Evolutionary conservation across 2,888 invertebrate genomes (phyloP).

Genomic region (Sycophila texana): DNA sequence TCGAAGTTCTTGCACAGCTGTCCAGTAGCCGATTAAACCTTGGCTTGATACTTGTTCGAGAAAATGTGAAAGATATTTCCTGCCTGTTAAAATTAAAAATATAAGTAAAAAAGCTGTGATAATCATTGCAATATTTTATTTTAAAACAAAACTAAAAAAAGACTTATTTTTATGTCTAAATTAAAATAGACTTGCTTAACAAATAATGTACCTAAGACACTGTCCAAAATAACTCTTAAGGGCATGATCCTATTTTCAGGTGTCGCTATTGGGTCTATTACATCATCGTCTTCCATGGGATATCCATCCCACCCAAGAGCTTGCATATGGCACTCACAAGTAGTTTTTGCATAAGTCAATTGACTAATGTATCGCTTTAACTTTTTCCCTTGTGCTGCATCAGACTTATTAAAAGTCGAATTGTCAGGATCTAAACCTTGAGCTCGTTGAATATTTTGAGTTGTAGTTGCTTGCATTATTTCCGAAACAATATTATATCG

Average conservation of each 20-base stretch:
- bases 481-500: slow-evolving; percentile 92
- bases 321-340: slow-evolving; percentile 86
- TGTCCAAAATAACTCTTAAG: slow-evolving; percentile 85
- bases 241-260: slow-evolving; percentile 78
- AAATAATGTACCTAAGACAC: slow-evolving; percentile 77
- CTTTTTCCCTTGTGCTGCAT: slow-evolving; percentile 87
- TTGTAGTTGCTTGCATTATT: slow-evolving; percentile 94
- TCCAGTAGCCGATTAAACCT: slow-evolving; percentile 91
- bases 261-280: slow-evolving; percentile 64
- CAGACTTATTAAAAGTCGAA: slow-evolving; percentile 82
- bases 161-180: background rate
- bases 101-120: background rate
- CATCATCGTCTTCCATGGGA: slow-evolving; percentile 71
- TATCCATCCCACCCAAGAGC: slow-evolving; percentile 86
- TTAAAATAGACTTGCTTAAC: background rate
- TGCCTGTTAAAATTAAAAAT: slow-evolving; percentile 74
- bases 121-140: background rate
- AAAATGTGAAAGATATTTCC: slow-evolving; percentile 88
- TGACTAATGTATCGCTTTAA: slow-evolving; percentile 90
- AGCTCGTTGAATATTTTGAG: slow-evolving; percentile 91
- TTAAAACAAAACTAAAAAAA: background rate
- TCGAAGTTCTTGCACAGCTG: slow-evolving; percentile 89
- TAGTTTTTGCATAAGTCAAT: slow-evolving; percentile 86
- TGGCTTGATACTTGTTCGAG: slow-evolving; percentile 89
- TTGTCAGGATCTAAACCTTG: slow-evolving; percentile 85